phyloP scores from a whole-genome alignment of 2,888 invertebrate genomes.

The Lordiphosa andalusiaca region DNA sequence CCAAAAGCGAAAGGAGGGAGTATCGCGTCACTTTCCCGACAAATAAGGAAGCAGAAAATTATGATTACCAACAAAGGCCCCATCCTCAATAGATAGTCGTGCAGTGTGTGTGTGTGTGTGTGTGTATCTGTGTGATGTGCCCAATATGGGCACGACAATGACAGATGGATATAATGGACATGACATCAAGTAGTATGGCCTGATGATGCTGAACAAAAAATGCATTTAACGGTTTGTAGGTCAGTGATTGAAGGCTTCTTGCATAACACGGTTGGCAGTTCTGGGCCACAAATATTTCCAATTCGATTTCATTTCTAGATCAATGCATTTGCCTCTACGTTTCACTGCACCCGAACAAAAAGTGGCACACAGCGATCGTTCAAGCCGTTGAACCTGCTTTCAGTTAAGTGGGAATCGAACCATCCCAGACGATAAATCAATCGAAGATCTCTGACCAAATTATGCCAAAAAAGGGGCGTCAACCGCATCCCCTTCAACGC shows the following conservation, averaged over 20 bases:
- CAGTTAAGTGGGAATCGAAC: conserved; percentile 60
- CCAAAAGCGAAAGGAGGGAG: conserved; percentile 60
- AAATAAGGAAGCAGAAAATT: conserved; percentile 72
- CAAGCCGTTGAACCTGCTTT: conserved; percentile 23
- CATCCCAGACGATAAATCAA: conserved; percentile 56
- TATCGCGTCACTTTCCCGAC: conserved; percentile 42
- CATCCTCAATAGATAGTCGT: conserved; percentile 39
- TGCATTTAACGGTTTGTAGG: conserved; percentile 38
- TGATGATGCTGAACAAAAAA: conserved; percentile 2
- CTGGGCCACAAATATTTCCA: conserved; percentile 5
- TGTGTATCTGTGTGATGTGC: conserved; percentile 4
- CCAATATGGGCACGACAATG: conserved; percentile 49
- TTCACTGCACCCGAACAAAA: conserved; percentile 14
- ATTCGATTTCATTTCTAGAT: conserved; percentile 30
- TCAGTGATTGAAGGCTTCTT: conserved; percentile 34
- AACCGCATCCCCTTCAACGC: conserved; percentile 1
- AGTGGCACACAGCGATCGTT: conserved; percentile 2
- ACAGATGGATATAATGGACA: conserved; percentile 25
- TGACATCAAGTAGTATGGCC: conserved; percentile 28
- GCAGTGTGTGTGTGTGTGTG: conserved; percentile 19
- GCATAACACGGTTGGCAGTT: conserved; percentile 3
- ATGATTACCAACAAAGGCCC: conserved; percentile 50
- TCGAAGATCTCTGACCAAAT: conserved; percentile 42
- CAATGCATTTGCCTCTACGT: conserved; percentile 31
- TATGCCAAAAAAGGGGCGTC: conserved; percentile 39